Evolutionary conservation across 2,888 invertebrate genomes (phyloP), one percentile per base, ranked within the genome.

Genomic region (Parnassius glacialis): DNA sequence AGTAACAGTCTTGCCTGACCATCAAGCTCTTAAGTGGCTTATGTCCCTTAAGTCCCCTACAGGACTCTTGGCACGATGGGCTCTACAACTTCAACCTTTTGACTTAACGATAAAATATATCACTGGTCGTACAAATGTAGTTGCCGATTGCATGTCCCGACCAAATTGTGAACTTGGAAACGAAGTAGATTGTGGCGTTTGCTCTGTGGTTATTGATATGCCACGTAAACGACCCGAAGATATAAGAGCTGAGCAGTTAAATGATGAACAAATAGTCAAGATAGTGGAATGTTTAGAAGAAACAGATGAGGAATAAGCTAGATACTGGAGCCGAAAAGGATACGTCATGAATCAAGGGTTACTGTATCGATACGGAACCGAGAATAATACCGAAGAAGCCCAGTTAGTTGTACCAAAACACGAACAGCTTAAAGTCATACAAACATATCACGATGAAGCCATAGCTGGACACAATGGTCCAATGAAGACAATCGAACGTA

Each of bases 1-100:
- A 12, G 41, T 68, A 75, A 67, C 66, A 0, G 69, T 90, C 0
- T 64, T 69, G 2, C 83, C 79, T 0, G 89, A 89, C 66, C 90
- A 88, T 65, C 81, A 82, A 66, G 82, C 89, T 0, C 70, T 92
- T 10, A 73, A 73, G 57, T 90, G 87, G 84, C 64, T 92, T 3
- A 66, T 83, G 64, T 68, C 71, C 0, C 45, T 87, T 1, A 85
- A 86, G 64, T 74, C 84, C 12, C 79, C 82, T 0, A 72, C 76
- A 10, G 84, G 84, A 34, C 65, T 88, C 45, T 65, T 91, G 1
- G 81, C 82, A 0, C 64, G 34, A 34, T 20, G 20, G 20, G 20
- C 7, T 7, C 34, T 34, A 34, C 34, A 34, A 34, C 7, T 5
- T 34, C 34, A 34, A 34, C 34, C 34, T 34, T 34, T 34, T 34